Evolutionary conservation across 2,113 vertebrate species (phyloP).

Genomic region (Grus americana): DNA sequence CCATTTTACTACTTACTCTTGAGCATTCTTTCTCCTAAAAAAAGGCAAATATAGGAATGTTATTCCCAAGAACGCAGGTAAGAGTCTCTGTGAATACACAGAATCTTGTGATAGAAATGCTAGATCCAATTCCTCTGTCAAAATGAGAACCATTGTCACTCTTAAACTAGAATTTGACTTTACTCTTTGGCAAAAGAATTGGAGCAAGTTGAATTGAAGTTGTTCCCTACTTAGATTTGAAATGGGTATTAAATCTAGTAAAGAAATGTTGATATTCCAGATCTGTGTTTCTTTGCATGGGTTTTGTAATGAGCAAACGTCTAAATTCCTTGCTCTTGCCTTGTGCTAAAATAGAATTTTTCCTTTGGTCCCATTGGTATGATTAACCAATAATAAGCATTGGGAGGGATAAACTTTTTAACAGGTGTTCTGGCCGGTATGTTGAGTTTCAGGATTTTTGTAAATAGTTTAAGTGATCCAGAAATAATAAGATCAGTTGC

Average conservation of each 20-base stretch:
- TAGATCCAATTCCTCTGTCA: background rate
- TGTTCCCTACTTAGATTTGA: background rate
- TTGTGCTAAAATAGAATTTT: background rate
- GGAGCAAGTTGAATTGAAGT: background rate
- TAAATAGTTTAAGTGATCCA: background rate
- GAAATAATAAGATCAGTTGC: constrained; percentile 26
- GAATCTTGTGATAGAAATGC: background rate
- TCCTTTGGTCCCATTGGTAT: background rate
- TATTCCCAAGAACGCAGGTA: background rate
- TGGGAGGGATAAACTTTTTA: background rate
- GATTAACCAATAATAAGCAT: background rate
- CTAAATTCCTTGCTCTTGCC: background rate
- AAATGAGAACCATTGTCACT: background rate
- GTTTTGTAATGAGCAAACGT: background rate
- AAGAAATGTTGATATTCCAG: background rate
- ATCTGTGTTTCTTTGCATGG: background rate
- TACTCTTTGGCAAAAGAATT: background rate
- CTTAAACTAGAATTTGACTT: background rate
- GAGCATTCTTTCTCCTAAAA: background rate
- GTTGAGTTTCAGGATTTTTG: background rate
- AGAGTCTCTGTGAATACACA: background rate
- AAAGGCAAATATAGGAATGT: background rate
- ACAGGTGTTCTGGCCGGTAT: background rate
- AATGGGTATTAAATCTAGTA: background rate
- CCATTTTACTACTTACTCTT: background rate